phyloP scores from a whole-genome alignment of 1,140 invertebrate species.

The Drosophila micromelanica region DNA sequence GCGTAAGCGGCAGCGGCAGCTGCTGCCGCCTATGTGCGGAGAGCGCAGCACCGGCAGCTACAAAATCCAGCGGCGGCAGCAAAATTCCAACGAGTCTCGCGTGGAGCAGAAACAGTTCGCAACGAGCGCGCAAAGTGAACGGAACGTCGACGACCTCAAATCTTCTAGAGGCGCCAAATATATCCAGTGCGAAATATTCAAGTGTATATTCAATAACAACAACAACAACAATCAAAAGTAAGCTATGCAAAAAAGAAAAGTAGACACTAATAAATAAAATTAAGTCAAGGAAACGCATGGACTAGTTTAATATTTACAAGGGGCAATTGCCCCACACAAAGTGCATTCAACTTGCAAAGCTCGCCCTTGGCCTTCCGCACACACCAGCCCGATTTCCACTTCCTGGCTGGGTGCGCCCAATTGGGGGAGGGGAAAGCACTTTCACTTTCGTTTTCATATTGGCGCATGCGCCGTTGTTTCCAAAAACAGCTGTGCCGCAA shows the following conservation, averaged over 20 bases:
- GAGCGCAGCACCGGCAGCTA: conserved; percentile 43
- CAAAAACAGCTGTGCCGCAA: conserved; percentile 60
- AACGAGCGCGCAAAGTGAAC: conserved; percentile 72
- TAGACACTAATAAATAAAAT: conserved; percentile 12
- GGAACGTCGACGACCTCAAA: conserved; percentile 71
- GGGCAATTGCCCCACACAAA: conserved; percentile 20
- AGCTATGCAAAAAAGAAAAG: conserved; percentile 27
- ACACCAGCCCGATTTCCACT: conserved; percentile 1
- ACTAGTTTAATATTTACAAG: not conserved
- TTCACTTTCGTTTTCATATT: conserved; percentile 66
- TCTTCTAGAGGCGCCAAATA: conserved; percentile 53
- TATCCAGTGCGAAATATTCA: conserved; percentile 27
- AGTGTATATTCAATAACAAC: conserved; percentile 35
- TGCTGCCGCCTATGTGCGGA: conserved; percentile 25
- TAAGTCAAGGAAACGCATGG: conserved; percentile 1
- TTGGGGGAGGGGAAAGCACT: conserved; percentile 13
- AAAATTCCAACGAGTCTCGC: conserved; percentile 64
- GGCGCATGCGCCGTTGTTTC: conserved; percentile 58
- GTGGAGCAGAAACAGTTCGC: conserved; percentile 67
- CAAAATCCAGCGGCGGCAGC: conserved; percentile 72
- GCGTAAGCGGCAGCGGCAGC: not conserved
- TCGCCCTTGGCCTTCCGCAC: conserved; percentile 68
- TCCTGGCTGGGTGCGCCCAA: conserved; percentile 1
- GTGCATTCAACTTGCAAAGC: conserved; percentile 69
- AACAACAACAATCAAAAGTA: conserved; percentile 49